Evolutionary conservation across 2,888 invertebrate genomes (phyloP), one percentile per base, ranked within the genome.

Genomic region (Eupithecia vulgata): DNA sequence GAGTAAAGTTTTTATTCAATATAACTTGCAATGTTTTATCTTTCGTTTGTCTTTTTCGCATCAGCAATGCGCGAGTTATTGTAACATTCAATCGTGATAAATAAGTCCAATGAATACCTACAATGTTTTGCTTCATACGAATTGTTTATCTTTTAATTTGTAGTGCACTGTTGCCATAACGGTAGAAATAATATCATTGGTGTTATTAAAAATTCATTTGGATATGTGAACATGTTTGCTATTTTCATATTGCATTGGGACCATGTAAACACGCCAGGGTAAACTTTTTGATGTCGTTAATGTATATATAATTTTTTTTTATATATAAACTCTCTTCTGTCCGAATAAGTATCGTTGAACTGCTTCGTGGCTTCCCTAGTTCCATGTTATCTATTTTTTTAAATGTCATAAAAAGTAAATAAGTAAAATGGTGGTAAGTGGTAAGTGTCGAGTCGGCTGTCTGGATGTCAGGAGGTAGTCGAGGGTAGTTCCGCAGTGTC

Each of bases 1-100:
- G 91, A 91, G 87, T 86, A 91, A 93, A 93, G 92, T 93, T 93
- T 92, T 91, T 91, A 93, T 93, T 93, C 87, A 91, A 93, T 93
- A 91, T 89, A 91, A 90, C 91, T 92, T 91, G 91, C 91, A 90
- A 83, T 89, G 90, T 89, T 92, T 90, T 90, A 92, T 91, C 89
- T 88, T 88, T 83, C 83, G 87, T 88, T 92, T 91, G 88, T 90
- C 85, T 92, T 90, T 87, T 88, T 89, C 84, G 87, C 87, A 86
- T 88, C 88, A 90, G 87, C 82, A 85, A 87, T 89, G 86, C 85
- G 87, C 85, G 83, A 87, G 86, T 88, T 88, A 88, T 86, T 87
- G 83, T 87, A 83, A 86, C 83, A 84, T 86, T 78, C 82, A 83
- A 85, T 84, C 79, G 82, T 79, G 81, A 82, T 82, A 79, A 87